A percentile compares a stretch with the other conserved stretches of the same genome.
Evolutionary conservation across 1,140 invertebrate genomes (phyloP).

Genomic region (Drosophila ogumai): DNA sequence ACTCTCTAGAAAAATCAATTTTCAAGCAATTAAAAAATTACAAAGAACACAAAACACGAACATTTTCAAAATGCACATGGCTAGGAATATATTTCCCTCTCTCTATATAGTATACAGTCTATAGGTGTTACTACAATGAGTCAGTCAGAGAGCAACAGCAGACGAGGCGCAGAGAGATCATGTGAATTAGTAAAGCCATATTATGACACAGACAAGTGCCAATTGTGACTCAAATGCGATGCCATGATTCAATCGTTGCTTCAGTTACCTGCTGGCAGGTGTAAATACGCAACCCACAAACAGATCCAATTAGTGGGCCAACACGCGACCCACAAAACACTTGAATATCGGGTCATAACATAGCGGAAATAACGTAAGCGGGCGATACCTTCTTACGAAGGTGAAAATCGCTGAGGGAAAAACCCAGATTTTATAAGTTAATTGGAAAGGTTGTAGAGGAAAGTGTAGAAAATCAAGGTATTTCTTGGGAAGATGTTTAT

Average conservation of each 20-base stretch:
- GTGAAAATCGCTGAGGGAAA: conserved; percentile 1
- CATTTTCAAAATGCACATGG: conserved; percentile 28
- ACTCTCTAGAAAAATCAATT: conserved; percentile 65
- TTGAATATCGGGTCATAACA: conserved; percentile 9
- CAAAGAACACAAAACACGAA: conserved; percentile 65
- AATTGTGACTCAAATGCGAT: conserved; percentile 59
- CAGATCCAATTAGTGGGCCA: conserved; percentile 41
- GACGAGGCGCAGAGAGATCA: conserved; percentile 13
- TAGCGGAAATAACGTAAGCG: conserved; percentile 16
- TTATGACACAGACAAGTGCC: conserved; percentile 62
- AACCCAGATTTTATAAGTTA: background rate
- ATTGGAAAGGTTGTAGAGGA: background rate
- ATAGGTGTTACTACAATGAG: conserved; percentile 27
- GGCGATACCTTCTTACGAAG: conserved; percentile 10
- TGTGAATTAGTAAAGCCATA: conserved; percentile 33
- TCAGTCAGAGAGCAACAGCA: conserved; percentile 2
- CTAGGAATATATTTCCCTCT: conserved; percentile 6
- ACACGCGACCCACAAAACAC: conserved; percentile 32
- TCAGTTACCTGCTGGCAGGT: conserved; percentile 14
- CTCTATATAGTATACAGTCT: background rate
- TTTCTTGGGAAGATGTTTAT: background rate
- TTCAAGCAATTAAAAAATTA: conserved; percentile 76
- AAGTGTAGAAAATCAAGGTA: background rate
- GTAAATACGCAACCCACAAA: conserved; percentile 1
- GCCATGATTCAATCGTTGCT: conserved; percentile 31